These are phyloP conservation scores for Sinotaia quadrata DNA, from an alignment of 2,888 invertebrate species.

Conservation along the genomic window DNA sequence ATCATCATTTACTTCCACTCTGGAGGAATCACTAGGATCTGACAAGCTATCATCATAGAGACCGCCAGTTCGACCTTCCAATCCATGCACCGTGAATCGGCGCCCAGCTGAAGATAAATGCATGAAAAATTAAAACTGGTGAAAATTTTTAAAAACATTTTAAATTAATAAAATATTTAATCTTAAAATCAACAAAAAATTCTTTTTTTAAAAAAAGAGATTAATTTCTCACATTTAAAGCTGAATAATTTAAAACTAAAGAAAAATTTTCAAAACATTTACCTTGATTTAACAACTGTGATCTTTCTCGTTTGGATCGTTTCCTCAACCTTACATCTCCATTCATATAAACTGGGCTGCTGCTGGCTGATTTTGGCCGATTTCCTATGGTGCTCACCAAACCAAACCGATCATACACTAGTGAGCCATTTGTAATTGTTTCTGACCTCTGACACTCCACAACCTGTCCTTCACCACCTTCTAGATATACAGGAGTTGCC, in stretches of 20 bases:
- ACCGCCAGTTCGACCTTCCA: constrained; percentile 41
- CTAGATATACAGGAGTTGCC: constrained; percentile 2
- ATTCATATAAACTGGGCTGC: constrained; percentile 2
- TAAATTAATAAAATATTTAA: no score
- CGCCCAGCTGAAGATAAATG: constrained; percentile 46
- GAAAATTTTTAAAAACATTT: no score
- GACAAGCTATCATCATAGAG: constrained; percentile 51
- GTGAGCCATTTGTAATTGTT: constrained; percentile 21
- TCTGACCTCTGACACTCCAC: constrained; percentile 18
- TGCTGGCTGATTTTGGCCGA: neutral
- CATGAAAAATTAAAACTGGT: no score
- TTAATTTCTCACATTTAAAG: neutral
- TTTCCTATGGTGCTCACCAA: neutral
- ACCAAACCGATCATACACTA: constrained; percentile 13
- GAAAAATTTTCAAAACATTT: no score
- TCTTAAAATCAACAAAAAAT: neutral
- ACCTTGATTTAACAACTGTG: constrained; percentile 24
- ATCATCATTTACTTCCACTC: constrained; percentile 49
- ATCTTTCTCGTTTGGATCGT: constrained; percentile 15
- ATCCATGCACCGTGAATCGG: constrained; percentile 56
- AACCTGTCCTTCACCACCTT: neutral
- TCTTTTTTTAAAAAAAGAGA: neutral
- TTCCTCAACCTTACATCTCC: constrained; percentile 25
- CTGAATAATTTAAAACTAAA: no score
- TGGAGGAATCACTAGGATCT: constrained; percentile 46